Evolutionary conservation across 1,140 invertebrate genomes (phyloP), one percentile per base, ranked within the genome.

Genomic region (Helicorthomorpha holstii): DNA sequence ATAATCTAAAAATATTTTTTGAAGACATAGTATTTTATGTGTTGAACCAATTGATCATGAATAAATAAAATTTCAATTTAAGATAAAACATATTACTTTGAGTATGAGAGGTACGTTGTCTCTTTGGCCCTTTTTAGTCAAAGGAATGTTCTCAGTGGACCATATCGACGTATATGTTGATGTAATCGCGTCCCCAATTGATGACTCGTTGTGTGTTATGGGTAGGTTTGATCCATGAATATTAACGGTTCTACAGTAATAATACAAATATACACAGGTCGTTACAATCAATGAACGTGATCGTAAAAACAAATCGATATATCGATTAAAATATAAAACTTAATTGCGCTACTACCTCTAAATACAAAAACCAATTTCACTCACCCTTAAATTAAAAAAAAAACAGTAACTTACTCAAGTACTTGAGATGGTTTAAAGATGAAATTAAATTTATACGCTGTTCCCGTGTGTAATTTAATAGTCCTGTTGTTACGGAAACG

Each of bases 351-450:
- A n/a, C n/a, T n/a, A n/a, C n/a, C n/a, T n/a, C n/a, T n/a, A n/a
- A n/a, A n/a, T n/a, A n/a, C n/a, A n/a, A n/a, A n/a, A n/a, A n/a
- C n/a, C n/a, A n/a, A n/a, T n/a, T n/a, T n/a, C n/a, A n/a, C n/a
- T n/a, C n/a, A n/a, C n/a, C n/a, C n/a, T n/a, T n/a, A n/a, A 46
- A 46, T 7, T 46, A 7, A 46, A 7, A 19, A 12, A 46, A 7
- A 46, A 21, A 12, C 12, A 27, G 21, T 7, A 29, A 60, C 71
- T 64, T 64, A 74, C 71, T 69, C 65, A 58, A 74, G 58, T 4
- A 68, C 57, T 63, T 70, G 67, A 14, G 71, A 69, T 19, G 72
- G 72, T 48, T 72, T 73, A 62, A 73, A 73, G 58, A 69, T 70
- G 58, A 73, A 66, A 58, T 73, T 70, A 42, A 74, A 57, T 12